A percentile compares a stretch with the other conserved stretches of the same genome.
phyloP scores from a whole-genome alignment of 2,888 invertebrate species.

The Perdita meconis region DNA sequence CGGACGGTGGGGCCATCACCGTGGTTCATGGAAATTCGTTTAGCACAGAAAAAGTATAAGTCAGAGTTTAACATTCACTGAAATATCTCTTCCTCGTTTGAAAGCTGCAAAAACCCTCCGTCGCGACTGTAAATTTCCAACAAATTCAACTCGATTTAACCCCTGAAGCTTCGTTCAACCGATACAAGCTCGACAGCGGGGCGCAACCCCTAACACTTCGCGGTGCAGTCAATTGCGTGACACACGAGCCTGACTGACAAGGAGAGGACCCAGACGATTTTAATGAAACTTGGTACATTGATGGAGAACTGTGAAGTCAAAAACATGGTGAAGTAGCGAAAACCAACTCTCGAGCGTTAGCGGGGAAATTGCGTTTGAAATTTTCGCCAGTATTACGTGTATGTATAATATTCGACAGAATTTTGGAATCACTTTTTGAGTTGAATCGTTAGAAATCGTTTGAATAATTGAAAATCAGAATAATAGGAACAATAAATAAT shows the following conservation, averaged over 20 bases:
- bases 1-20: conserved; percentile 52
- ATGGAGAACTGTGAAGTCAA: too few relatives aligned
- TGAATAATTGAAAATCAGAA: too few relatives aligned
- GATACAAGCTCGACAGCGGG: not conserved
- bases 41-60: conserved; percentile 33
- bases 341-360: too few relatives aligned
- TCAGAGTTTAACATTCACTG: conserved; percentile 7
- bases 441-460: too few relatives aligned
- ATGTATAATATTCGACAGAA: too few relatives aligned
- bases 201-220: not conserved
- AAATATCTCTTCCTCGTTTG: conserved; percentile 1
- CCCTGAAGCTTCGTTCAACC: not conserved
- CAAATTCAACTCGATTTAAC: not conserved
- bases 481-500: too few relatives aligned
- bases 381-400: too few relatives aligned
- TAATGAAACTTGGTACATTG: too few relatives aligned
- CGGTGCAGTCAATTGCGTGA: conserved; percentile 32
- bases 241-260: conserved; percentile 35
- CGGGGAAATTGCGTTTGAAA: too few relatives aligned
- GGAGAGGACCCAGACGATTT: too few relatives aligned
- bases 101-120: not conserved
- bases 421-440: too few relatives aligned
- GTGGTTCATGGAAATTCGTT: conserved; percentile 75
- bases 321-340: too few relatives aligned
- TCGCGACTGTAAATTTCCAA: not conserved